Conservation (phyloP, 2,113 vertebrate genomes). For the Bagarius yarrelli region DNA sequence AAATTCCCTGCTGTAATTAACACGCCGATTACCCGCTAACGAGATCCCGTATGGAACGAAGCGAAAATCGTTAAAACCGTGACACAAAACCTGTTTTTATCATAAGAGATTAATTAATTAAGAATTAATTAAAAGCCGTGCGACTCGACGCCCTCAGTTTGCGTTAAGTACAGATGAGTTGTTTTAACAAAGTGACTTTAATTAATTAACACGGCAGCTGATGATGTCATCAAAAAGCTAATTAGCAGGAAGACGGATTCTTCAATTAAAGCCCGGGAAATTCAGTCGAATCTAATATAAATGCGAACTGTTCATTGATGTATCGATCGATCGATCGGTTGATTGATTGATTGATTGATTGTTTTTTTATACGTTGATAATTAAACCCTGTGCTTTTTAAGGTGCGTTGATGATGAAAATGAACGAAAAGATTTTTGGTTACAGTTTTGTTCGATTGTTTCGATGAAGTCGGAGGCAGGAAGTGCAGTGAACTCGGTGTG, state of each 20-base stretch:
- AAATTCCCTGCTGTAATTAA: constrained; percentile 75
- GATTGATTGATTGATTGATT: too few relatives aligned
- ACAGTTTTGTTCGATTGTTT: constrained; percentile 39
- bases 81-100: constrained; percentile 28
- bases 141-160: constrained; percentile 36
- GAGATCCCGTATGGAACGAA: constrained; percentile 55
- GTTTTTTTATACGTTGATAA: too few relatives aligned
- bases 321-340: too few relatives aligned
- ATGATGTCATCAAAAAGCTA: background rate
- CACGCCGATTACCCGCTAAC: constrained; percentile 63
- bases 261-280: background rate
- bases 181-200: constrained; percentile 17
- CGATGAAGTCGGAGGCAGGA: constrained; percentile 58
- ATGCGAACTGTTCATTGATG: too few relatives aligned
- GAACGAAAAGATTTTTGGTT: background rate
- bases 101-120: constrained; percentile 29
- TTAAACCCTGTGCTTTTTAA: too few relatives aligned
- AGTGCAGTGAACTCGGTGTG: constrained; percentile 52
- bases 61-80: constrained; percentile 52
- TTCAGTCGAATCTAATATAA: too few relatives aligned
- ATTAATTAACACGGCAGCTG: background rate
- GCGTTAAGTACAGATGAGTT: constrained; percentile 45
- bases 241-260: background rate
- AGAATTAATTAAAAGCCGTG: constrained; percentile 62
- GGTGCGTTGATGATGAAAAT: too few relatives aligned